phyloP scores from a whole-genome alignment of 2,113 vertebrate genomes.

The Benitochromis conjunctus region DNA sequence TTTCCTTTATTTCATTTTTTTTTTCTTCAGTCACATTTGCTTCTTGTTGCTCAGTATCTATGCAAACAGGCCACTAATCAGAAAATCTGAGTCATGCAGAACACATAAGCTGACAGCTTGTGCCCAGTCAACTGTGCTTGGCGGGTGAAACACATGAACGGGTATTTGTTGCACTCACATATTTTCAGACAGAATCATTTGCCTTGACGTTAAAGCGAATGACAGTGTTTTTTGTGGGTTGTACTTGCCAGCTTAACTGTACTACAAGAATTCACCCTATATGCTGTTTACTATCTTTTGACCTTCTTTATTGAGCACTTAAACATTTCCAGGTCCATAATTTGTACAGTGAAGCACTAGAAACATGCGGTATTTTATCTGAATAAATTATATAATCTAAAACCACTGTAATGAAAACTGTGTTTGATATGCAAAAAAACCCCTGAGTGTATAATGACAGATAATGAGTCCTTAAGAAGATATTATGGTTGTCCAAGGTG shows the following conservation, averaged over 20 bases:
- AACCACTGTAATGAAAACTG: background rate
- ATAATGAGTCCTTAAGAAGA: background rate
- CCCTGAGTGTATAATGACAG: background rate
- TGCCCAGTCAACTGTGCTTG: slow-evolving; percentile 7
- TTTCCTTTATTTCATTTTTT: slow-evolving; percentile 8
- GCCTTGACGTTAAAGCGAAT: background rate
- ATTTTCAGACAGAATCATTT: slow-evolving; percentile 15
- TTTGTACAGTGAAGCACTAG: background rate
- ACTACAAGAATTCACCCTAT: background rate
- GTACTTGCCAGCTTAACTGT: background rate
- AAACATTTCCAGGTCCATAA: background rate
- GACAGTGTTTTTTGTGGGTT: background rate
- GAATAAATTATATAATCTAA: background rate
- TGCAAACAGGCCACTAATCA: slow-evolving; percentile 59
- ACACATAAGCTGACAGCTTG: slow-evolving; percentile 45
- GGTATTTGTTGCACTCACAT: background rate
- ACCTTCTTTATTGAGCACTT: background rate
- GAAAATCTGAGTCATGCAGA: slow-evolving; percentile 69
- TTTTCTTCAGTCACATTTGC: slow-evolving; percentile 24
- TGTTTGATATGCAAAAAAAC: background rate
- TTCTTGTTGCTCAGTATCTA: slow-evolving; percentile 59
- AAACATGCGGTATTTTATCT: background rate
- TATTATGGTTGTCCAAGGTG: background rate
- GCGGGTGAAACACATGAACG: slow-evolving; percentile 1
- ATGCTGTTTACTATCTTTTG: background rate